A percentile compares a stretch with the other conserved stretches of the same genome.
Evolutionary conservation across 2,888 invertebrate genomes (phyloP).

Genomic region (Criorhina ranunculi): DNA sequence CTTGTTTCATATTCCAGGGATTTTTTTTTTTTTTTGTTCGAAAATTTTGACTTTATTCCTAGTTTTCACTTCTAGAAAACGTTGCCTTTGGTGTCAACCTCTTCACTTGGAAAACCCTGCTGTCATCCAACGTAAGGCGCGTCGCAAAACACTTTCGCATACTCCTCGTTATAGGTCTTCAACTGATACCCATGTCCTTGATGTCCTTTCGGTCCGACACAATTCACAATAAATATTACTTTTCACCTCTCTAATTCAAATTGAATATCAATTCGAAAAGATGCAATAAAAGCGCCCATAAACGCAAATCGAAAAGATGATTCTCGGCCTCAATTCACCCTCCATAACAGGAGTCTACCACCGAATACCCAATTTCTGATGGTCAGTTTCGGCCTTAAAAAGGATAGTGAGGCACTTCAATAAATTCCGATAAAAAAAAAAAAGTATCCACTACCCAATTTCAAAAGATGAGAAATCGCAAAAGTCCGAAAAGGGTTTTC

Average conservation of each 20-base stretch:
- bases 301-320: conserved; percentile 61
- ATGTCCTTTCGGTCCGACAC: neutral
- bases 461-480: conserved; percentile 42
- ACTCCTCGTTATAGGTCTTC: no score
- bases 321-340: conserved; percentile 31
- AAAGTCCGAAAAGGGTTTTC: conserved; percentile 38
- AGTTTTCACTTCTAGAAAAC: no score
- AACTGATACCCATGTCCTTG: no score
- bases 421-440: conserved; percentile 49
- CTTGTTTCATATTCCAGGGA: no score
- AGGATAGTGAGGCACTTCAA: conserved; percentile 39
- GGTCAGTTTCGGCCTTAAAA: conserved; percentile 27
- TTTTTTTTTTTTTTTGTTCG: no score
- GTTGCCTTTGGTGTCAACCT: no score
- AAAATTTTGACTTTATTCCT: no score
- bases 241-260: conserved; percentile 55
- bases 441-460: conserved; percentile 42
- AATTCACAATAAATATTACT: conserved; percentile 59
- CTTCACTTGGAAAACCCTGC: no score
- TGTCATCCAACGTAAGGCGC: no score
- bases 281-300: conserved; percentile 47
- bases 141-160: no score
- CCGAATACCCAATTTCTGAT: conserved; percentile 14
- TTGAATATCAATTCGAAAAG: conserved; percentile 41
- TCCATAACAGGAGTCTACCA: conserved; percentile 20